Conservation (phyloP, 2,888 invertebrate genomes). For the Perithous albicinctus region DNA sequence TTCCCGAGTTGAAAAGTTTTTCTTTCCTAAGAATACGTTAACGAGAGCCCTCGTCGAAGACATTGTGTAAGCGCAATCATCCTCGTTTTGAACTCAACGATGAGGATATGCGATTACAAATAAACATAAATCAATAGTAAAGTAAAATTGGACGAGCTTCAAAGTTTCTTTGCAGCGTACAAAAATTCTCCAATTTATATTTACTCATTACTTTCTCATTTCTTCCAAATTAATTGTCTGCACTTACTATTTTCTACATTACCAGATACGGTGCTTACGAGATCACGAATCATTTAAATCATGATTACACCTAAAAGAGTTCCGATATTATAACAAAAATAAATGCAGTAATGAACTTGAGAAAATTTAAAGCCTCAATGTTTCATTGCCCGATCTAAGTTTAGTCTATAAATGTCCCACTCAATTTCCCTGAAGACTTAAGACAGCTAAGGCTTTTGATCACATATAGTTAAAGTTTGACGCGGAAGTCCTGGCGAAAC, state of each 20-base stretch:
- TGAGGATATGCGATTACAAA: slow-evolving; percentile 60
- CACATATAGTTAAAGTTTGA: background rate
- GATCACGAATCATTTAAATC: too few species aligned
- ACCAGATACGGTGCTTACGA: too few species aligned
- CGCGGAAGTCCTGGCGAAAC: slow-evolving; percentile 29
- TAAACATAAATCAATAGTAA: slow-evolving; percentile 45
- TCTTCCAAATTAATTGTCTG: background rate
- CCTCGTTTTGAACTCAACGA: slow-evolving; percentile 44
- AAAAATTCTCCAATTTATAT: background rate
- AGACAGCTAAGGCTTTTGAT: background rate
- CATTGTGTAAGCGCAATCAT: slow-evolving; percentile 18
- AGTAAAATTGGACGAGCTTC: slow-evolving; percentile 33
- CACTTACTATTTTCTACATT: too few species aligned
- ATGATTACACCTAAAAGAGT: too few species aligned
- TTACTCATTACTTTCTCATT: background rate
- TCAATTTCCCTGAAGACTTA: background rate
- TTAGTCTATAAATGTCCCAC: too few species aligned
- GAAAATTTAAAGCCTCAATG: background rate
- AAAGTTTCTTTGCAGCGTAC: background rate
- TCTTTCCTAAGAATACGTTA: slow-evolving; percentile 56
- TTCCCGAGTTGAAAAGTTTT: slow-evolving; percentile 66
- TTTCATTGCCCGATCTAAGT: background rate
- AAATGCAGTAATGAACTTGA: too few species aligned
- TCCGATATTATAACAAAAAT: too few species aligned
- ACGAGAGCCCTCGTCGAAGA: slow-evolving; percentile 19